Conservation (phyloP, 1,140 invertebrate genomes). For the Pentalonia nigronervosa region DNA sequence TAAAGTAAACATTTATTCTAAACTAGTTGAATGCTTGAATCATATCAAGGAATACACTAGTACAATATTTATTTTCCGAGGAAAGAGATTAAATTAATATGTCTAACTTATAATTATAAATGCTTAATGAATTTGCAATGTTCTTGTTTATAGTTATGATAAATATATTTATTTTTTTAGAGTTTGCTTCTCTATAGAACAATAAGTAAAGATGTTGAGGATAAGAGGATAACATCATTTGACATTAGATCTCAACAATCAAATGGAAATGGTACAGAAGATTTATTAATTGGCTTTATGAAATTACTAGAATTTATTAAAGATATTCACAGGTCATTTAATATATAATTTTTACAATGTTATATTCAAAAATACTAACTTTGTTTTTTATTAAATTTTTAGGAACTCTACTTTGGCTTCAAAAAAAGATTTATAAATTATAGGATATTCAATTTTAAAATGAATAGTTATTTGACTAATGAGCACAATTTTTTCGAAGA, state of each 20-base stretch:
- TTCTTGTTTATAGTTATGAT: neutral
- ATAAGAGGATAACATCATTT: conserved; percentile 42
- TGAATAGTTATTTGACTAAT: neutral
- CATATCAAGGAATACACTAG: too few relatives aligned
- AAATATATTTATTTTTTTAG: conserved; percentile 25
- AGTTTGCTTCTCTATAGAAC: conserved; percentile 54
- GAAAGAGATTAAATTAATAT: neutral
- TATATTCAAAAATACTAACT: neutral
- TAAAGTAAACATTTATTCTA: neutral
- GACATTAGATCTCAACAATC: conserved; percentile 55
- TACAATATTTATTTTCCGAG: too few relatives aligned
- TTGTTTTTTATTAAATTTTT: neutral
- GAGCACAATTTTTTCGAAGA: neutral
- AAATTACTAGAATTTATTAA: conserved; percentile 54
- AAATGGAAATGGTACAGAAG: conserved; percentile 38
- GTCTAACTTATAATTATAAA: neutral
- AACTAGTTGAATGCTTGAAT: neutral
- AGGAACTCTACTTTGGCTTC: neutral
- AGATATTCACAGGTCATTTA: conserved; percentile 49
- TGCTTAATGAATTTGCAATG: neutral
- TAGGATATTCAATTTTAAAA: neutral
- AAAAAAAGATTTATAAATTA: neutral
- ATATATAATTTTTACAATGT: neutral
- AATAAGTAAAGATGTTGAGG: conserved; percentile 53
- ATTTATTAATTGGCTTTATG: conserved; percentile 55